A percentile compares a stretch with the other conserved stretches of the same genome.
phyloP scores from a whole-genome alignment of 2,888 invertebrate genomes.

The Brachypalpus laphriformis region DNA sequence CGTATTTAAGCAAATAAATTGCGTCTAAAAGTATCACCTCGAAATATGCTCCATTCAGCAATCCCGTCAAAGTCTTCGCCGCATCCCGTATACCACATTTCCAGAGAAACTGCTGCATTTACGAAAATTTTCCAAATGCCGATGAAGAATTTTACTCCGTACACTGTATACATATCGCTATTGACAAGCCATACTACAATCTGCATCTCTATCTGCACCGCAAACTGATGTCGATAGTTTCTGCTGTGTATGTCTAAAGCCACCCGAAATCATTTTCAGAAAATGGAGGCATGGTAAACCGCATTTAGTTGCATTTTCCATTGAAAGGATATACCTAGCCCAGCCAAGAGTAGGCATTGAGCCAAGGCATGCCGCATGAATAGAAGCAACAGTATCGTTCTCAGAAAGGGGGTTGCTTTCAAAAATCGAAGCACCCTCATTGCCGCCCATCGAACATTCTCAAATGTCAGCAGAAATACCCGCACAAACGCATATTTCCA shows the following conservation, averaged over 20 bases:
- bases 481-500: constrained; percentile 65
- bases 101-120: constrained; percentile 49
- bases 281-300: constrained; percentile 65
- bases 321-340: constrained; percentile 33
- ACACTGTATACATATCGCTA: constrained; percentile 25
- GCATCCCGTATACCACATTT: neutral
- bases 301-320: constrained; percentile 73
- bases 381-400: constrained; percentile 52
- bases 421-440: constrained; percentile 41
- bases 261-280: constrained; percentile 65
- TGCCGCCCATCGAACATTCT: constrained; percentile 40
- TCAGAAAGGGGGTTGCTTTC: constrained; percentile 31
- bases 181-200: constrained; percentile 34
- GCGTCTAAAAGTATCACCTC: constrained; percentile 61
- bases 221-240: constrained; percentile 65
- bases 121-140: constrained; percentile 63
- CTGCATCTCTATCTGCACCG: constrained; percentile 46
- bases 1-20: too few relatives aligned
- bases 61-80: neutral
- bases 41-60: constrained; percentile 25
- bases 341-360: neutral
- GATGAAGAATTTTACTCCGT: constrained; percentile 27
- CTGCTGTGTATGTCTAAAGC: constrained; percentile 50
- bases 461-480: constrained; percentile 70
- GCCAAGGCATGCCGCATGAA: constrained; percentile 15